A percentile compares a stretch with the other conserved stretches of the same genome.
Evolutionary conservation across 2,797 vertebrate genomes (phyloP).

Genomic region (Enteromius argenteus): DNA sequence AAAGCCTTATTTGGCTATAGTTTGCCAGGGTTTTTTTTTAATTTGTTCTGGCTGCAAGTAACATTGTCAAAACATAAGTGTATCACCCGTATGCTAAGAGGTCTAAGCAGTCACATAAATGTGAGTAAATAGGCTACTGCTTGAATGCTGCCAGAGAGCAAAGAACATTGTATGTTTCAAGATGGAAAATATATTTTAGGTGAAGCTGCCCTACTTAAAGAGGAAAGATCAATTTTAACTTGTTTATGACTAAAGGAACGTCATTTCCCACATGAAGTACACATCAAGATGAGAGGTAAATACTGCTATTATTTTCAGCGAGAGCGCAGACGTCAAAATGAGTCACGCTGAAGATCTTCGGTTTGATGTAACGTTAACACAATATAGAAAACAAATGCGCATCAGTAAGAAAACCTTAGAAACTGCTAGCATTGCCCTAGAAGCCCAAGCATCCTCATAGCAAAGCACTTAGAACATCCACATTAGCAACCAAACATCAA

Average conservation of each 20-base stretch:
- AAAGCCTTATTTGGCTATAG: background rate
- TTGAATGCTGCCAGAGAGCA: slow-evolving; percentile 8
- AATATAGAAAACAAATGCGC: background rate
- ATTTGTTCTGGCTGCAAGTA: background rate
- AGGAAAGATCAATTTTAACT: background rate
- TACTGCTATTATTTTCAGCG: background rate
- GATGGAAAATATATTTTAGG: background rate
- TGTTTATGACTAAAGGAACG: background rate
- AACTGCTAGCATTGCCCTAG: background rate
- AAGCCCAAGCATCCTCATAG: background rate
- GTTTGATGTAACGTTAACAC: background rate
- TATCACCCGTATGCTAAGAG: slow-evolving; percentile 20
- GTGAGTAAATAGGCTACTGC: slow-evolving; percentile 14
- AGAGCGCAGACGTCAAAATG: background rate
- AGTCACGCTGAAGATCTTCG: background rate
- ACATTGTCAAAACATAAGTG: slow-evolving; percentile 26
- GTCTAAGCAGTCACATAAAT: background rate
- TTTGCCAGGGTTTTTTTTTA: background rate
- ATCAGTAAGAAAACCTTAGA: background rate
- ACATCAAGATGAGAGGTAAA: background rate
- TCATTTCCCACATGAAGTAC: background rate
- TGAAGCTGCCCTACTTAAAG: slow-evolving; percentile 4
- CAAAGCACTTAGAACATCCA: background rate
- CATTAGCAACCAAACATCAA: background rate
- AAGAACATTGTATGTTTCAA: background rate